Evolutionary conservation across 2,797 vertebrate genomes (phyloP).

Genomic region (Rhadinocentrus ornatus): DNA sequence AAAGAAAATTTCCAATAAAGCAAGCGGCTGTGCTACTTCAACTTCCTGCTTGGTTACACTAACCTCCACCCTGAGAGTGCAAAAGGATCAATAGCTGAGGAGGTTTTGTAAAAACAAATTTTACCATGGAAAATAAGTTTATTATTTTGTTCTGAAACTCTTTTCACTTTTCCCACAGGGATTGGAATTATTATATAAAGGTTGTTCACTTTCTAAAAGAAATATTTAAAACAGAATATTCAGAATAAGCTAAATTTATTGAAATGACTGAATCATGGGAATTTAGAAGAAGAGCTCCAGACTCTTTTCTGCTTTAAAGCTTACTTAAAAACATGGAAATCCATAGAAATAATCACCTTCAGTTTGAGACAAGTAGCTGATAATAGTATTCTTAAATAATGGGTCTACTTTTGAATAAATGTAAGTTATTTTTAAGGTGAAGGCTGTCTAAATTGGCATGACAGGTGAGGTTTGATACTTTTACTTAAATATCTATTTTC

Average conservation of each 20-base stretch:
- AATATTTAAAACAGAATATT: neutral
- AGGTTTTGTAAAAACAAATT: neutral
- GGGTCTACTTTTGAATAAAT: neutral
- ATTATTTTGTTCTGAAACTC: neutral
- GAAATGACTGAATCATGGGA: neutral
- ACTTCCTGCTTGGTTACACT: neutral
- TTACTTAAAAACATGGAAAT: neutral
- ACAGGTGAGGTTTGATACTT: neutral
- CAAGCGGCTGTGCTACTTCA: neutral
- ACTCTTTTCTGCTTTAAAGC: neutral
- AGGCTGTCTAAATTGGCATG: neutral
- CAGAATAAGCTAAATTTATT: neutral
- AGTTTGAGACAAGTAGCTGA: neutral
- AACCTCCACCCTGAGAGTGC: neutral
- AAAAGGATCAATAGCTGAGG: neutral
- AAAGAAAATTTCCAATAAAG: conserved; percentile 13
- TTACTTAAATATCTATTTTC: neutral
- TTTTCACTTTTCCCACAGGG: neutral
- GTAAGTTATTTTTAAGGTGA: neutral
- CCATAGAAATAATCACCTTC: neutral
- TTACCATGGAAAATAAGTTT: neutral
- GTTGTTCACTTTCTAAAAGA: neutral
- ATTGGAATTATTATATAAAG: neutral
- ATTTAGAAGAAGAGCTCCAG: too few species aligned
- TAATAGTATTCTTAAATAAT: neutral